Evolutionary conservation across 2,113 vertebrate genomes (phyloP), one percentile per base, ranked within the genome.

Genomic region (Gila orcuttii): DNA sequence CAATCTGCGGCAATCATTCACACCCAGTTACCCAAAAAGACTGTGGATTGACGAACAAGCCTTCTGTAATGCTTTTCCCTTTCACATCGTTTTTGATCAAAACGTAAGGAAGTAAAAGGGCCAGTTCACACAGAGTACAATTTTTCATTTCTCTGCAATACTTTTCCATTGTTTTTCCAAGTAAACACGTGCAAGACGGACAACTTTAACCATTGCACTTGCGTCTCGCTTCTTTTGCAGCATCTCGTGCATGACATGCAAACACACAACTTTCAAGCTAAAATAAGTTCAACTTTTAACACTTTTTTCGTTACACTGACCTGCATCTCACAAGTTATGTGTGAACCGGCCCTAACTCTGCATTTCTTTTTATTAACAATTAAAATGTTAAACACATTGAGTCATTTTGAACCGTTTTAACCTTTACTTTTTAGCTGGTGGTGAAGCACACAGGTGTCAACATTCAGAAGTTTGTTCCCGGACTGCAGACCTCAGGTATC

Each of bases 31-130:
- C 88, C 94, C 95, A 0, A 83, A 93, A 50, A 93, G 75, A 66
- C 90, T 97, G 87, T 96, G 91, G 91, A 89, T 95, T 23, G 94
- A 96, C 33, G 91, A 90, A 6, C 91, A 89, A 86, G 88, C 91
- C 2, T 96, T 96, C 89, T 96, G 96, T 87, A 91, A 89, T 31
- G 90, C 90, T 3, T 95, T 97, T 88, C 93, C 93, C 75, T 96
- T 95, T 86, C 93, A 94, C 28, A 86, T 95, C 15, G 89, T 96
- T 60, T 96, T 96, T 91, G 95, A 96, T 17, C 59, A 93, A 91
- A 79, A 91, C 64, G 94, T 95, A 93, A 95, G 90, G 5, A 57
- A n/a, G 57, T 11, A 25, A 25, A 57, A 57, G 55, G 19, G 6
- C 19, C 4, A 13, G 19, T 23, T 57, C 55, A 23, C 19, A 57